These are phyloP conservation scores for Bombus polaris DNA, from an alignment of 1,140 invertebrate genomes.

Conservation along the genomic window DNA sequence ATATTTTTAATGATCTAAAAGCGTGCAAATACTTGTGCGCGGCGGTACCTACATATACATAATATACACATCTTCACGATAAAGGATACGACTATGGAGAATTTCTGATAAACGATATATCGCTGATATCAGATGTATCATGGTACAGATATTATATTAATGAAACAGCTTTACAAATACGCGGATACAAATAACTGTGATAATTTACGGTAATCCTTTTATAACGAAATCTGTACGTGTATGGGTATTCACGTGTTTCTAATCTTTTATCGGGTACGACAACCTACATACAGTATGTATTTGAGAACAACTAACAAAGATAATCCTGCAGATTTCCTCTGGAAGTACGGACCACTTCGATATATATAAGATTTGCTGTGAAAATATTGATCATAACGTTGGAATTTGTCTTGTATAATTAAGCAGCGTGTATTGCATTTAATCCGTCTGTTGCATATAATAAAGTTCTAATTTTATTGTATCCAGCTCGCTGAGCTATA, in stretches of 20 bases:
- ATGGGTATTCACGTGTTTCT: too few relatives aligned
- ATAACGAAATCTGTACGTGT: background rate
- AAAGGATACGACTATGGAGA: background rate
- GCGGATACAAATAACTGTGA: background rate
- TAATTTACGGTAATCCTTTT: background rate
- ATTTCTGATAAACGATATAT: background rate
- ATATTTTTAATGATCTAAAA: too few relatives aligned
- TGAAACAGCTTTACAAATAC: background rate
- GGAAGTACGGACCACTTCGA: conserved; percentile 19
- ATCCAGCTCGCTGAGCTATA: too few relatives aligned
- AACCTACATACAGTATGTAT: conserved; percentile 4
- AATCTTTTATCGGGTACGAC: conserved; percentile 39
- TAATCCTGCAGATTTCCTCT: conserved; percentile 18
- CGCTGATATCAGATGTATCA: background rate
- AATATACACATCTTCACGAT: too few relatives aligned
- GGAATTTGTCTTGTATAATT: conserved; percentile 17
- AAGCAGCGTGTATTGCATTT: background rate
- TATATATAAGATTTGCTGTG: conserved; percentile 18
- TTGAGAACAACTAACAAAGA: conserved; percentile 53
- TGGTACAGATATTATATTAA: background rate
- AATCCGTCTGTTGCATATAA: background rate
- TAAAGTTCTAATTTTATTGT: conserved; percentile 1
- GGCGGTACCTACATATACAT: too few relatives aligned
- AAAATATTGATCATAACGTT: conserved; percentile 25
- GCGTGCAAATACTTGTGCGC: too few relatives aligned